Conservation (phyloP, 2,797 vertebrate genomes). For the Coreius guichenoti region DNA sequence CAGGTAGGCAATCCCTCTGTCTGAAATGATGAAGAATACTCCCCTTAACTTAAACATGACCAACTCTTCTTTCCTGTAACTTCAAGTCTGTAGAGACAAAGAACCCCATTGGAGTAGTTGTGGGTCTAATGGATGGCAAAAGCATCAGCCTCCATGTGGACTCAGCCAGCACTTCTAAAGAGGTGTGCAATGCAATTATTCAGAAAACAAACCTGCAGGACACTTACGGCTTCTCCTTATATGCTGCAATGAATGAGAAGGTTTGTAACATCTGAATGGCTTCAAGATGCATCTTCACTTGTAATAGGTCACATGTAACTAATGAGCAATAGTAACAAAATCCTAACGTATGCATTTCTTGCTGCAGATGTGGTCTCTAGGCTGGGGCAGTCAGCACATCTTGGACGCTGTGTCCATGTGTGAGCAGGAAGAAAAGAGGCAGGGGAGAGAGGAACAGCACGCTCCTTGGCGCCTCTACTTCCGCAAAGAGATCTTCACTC, state of each 20-base stretch:
- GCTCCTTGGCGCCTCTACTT: constrained; percentile 87
- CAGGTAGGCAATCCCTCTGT: constrained; percentile 76
- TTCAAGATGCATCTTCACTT: not conserved
- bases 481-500: constrained; percentile 91
- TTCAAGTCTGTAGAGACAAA: constrained; percentile 86
- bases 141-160: constrained; percentile 81
- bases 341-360: not conserved
- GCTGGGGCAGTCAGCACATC: constrained; percentile 81
- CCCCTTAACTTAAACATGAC: not conserved
- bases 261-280: constrained; percentile 58
- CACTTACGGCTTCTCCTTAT: constrained; percentile 90
- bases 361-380: constrained; percentile 89
- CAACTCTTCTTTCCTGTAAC: not conserved
- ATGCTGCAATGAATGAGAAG: constrained; percentile 89
- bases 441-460: constrained; percentile 80
- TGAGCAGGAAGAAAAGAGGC: constrained; percentile 87
- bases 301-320: not conserved
- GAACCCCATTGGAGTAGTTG: constrained; percentile 77
- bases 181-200: constrained; percentile 84
- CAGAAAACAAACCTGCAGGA: constrained; percentile 80
- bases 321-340: not conserved
- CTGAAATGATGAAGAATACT: not conserved
- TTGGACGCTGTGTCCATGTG: constrained; percentile 94
- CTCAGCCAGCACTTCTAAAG: constrained; percentile 87
- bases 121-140: constrained; percentile 81